Evolutionary conservation across 2,888 invertebrate genomes (phyloP), one percentile per base, ranked within the genome.

Genomic region (Eupithecia tripunctaria): DNA sequence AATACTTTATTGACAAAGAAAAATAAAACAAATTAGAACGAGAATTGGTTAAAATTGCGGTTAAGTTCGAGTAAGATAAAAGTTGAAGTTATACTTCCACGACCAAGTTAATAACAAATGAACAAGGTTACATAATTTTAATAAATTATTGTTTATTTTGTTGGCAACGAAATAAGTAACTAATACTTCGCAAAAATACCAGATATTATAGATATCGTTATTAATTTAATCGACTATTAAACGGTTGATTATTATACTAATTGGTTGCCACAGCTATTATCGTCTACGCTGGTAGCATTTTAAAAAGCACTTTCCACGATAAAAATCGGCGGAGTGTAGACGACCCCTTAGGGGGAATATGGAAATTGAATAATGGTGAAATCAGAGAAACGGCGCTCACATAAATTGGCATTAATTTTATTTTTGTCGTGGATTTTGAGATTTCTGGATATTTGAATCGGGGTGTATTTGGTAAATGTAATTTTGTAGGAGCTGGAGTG

Each of bases 301-400:
- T 63, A 56, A 25, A 14, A 56, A 56, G 25, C 21, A 12, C 21
- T 14, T 56, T 25, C 2, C 12, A 25, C 56, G 56, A 56, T 56
- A 56, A 56, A 56, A 51, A 56, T 3, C 62, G n/a, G 32, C 29
- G 36, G 25, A 63, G 36, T 36, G 21, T 36, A 63, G n/a, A 32
- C 62, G n/a, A 32, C 36, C 36, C 64, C 38, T 74, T 67, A 65
- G 63, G 67, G 76, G 63, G 75, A 74, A 78, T 76, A 74, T 74
- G 77, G 64, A 78, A 79, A 79, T 79, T 79, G 78, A 78, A 76
- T 78, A 76, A 79, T 79, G 78, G 76, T 69, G 27, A 76, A 78
- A 78, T 79, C 75, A 76, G 75, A 74, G 63, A 51, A 64, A 68
- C 68, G 68, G 29, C 71, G 68, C 65, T 68, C 75, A 75, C 72